Percentiles rank a stretch among this genome's conserved stretches.
Conservation (phyloP, 1,140 invertebrate genomes). For the Drosophila paulistorum region DNA sequence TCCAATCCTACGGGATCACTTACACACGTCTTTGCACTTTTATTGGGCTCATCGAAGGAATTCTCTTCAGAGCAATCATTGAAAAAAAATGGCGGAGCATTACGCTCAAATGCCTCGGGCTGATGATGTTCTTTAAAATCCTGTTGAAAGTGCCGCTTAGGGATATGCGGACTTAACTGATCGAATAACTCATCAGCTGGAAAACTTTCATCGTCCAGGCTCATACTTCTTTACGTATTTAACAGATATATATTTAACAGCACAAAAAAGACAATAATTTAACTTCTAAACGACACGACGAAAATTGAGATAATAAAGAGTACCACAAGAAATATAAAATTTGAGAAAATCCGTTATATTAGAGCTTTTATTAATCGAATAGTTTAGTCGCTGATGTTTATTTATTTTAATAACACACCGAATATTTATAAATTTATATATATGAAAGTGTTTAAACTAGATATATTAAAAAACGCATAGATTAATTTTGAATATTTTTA, state of each 20-base stretch:
- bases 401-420: too few relatives aligned
- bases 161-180: constrained; percentile 18
- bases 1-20: constrained; percentile 55
- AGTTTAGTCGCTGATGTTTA: not conserved
- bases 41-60: constrained; percentile 40
- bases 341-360: constrained; percentile 1
- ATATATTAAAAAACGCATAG: too few relatives aligned
- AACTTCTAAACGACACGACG: not conserved
- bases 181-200: constrained; percentile 58
- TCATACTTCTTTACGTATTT: not conserved
- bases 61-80: constrained; percentile 48
- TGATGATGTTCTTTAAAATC: constrained; percentile 46
- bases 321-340: not conserved
- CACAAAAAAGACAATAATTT: not conserved
- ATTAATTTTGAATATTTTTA: too few relatives aligned
- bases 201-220: constrained; percentile 61
- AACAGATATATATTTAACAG: not conserved
- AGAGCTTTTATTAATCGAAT: constrained; percentile 6
- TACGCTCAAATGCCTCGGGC: constrained; percentile 36
- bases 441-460: too few relatives aligned
- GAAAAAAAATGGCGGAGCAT: constrained; percentile 55
- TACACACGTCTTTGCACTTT: constrained; percentile 60
- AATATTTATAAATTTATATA: too few relatives aligned
- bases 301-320: not conserved
- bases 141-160: constrained; percentile 8